Base-by-base conservation (phyloP, 2,888 invertebrate species). In the Hyposoter dolosus region DNA sequence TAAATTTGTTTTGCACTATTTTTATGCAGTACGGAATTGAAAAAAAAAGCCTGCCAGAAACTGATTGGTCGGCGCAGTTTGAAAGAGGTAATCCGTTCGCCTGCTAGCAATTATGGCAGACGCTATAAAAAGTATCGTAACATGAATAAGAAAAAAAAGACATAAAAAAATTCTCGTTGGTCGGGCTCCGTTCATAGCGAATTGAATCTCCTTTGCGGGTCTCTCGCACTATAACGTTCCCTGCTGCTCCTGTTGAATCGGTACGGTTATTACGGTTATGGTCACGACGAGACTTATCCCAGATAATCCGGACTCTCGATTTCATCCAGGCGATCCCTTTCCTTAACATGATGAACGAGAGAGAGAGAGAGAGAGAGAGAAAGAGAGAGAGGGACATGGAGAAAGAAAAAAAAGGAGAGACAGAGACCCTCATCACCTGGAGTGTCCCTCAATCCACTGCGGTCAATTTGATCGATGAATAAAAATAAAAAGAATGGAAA, bases 291-390 rank as follows among this genome's bases (percentile, higher is more conserved):
- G 74, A 69, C 65, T 72, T 28, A 60, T 75, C 77, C 69, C 50
- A 71, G 60, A 63, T 60, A 78, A 50, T 88, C 86, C 88, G 85
- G 88, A 92, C 91, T 92, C 90, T 92, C 90, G 90, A 90, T 92
- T 92, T 92, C 92, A 88, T 89, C 87, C 78, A 47, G 85, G 86
- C 89, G 90, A 92, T 79, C 91, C 84, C 80, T 71, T 15, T 47
- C 9, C 40, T 40, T 9, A 10, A 7, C 40, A 40, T 28, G 76
- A 50, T 68, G 47, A 79, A 76, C 32, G 50, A 23, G 63, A 71
- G 60, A 82, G 47, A 28, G 43, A 63, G 12, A 40, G 40, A 40
- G 40, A 40, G 40, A 32, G 32, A 32, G 32, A 32, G 3, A 63
- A 45, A 68, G 66, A 43, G 66, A 40, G 17, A 69, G 4, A 47